Base-by-base conservation (phyloP, 2,113 vertebrate species). In the Peromyscus californicus region DNA sequence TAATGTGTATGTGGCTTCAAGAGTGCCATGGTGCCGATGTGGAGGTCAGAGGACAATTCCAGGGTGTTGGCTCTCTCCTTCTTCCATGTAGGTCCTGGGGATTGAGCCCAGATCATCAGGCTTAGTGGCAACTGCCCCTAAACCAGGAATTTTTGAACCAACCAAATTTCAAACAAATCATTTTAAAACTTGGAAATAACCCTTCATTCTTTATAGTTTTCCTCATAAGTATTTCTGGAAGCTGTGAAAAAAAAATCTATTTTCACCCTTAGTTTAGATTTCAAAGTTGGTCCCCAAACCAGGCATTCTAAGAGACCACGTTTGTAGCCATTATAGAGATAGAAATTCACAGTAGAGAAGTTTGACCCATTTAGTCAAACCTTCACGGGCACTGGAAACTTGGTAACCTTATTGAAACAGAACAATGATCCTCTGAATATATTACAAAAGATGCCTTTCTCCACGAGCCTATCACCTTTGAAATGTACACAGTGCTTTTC, bases 311-410 rank as follows among this genome's bases (percentile, higher is more conserved):
- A 98, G 96, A 94, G 96, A 93, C 48, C 45, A 90, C 74, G 65
- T 97, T 67, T 88, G 69, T 94, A 96, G 94, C 94, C 76, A 93
- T 86, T 91, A 95, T 7, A 96, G 95, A 97, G 82, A 87, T 0
- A 97, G 91, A 95, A 97, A 97, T 80, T 95, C 97, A 97, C 98
- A 98, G 97, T 83, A 96, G 97, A 98, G 96, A 97, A 93, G 95
- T 97, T 90, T 98, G 97, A 97, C 98, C 97, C 84, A 98, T 88
- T 98, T 98, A 97, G 79, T 96, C 36, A 97, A 88, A 92, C 86
- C 91, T 92, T 94, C 82, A 82, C 39, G 67, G 90, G 80, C 63
- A 78, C 21, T 89, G 90, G 89, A 94, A 95, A 96, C 89, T 96
- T 94, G 70, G 89, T 87, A 94, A 95, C 96, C 97, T 93, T 88